Percentiles rank a stretch among this genome's conserved stretches.
These are phyloP conservation scores for Tenthredo amoena DNA, from an alignment of 2,888 invertebrate genomes.

Conservation along the genomic window DNA sequence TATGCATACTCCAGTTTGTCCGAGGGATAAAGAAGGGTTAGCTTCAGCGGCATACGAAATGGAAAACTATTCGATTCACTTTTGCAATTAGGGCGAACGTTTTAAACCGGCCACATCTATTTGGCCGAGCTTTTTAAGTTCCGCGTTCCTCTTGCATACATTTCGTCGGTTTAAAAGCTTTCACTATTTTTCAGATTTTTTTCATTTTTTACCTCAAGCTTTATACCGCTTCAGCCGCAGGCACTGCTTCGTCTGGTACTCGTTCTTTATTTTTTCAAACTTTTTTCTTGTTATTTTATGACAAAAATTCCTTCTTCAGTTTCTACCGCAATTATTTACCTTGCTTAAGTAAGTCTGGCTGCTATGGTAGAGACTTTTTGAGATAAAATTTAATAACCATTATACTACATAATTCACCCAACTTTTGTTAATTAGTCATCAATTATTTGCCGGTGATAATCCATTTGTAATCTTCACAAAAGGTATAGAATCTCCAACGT, in stretches of 20 bases:
- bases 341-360: neutral
- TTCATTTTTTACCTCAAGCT: neutral
- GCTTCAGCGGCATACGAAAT: neutral
- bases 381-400: neutral
- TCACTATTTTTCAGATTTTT: constrained; percentile 1
- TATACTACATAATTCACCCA: neutral
- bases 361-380: neutral
- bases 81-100: constrained; percentile 15
- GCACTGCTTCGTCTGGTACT: constrained; percentile 15
- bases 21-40: neutral
- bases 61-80: constrained; percentile 7
- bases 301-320: neutral
- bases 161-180: constrained; percentile 17
- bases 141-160: constrained; percentile 27
- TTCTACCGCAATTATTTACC: neutral
- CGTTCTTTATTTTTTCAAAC: neutral
- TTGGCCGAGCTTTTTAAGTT: constrained; percentile 27
- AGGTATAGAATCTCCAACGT: neutral
- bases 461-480: neutral
- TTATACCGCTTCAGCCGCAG: neutral
- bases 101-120: neutral
- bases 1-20: neutral
- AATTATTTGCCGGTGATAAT: neutral
- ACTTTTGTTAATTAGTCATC: neutral
- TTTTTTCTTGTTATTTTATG: neutral